Conservation (phyloP, 2,888 invertebrate species). For the Petrolisthes manimaculis region DNA sequence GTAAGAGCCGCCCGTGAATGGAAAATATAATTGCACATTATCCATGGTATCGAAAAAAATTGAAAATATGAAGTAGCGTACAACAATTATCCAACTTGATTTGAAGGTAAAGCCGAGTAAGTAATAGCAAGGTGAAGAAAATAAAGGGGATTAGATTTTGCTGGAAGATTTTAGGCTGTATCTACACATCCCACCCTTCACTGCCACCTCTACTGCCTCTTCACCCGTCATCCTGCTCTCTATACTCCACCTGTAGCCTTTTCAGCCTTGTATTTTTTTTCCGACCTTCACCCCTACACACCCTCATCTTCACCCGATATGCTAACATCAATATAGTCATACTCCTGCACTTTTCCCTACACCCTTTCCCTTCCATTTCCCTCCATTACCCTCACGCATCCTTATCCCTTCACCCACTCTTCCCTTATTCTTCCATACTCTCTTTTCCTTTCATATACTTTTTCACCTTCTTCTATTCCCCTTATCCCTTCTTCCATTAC, state of each 20-base stretch:
- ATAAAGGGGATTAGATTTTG: not conserved
- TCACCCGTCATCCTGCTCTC: not conserved
- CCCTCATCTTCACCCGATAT: not conserved
- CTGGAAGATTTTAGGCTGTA: too few species aligned
- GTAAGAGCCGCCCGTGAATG: constrained; percentile 10
- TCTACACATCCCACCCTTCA: not conserved
- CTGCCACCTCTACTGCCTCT: not conserved
- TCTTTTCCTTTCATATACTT: not conserved
- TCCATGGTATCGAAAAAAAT: constrained; percentile 11
- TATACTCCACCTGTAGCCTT: not conserved
- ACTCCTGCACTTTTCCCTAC: not conserved
- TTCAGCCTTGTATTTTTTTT: not conserved
- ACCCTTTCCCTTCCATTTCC: not conserved
- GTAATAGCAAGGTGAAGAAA: not conserved
- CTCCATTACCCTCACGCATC: not conserved
- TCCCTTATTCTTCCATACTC: not conserved
- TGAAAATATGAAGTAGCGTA: not conserved
- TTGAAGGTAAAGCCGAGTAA: not conserved
- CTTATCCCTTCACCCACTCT: not conserved
- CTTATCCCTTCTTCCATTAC: not conserved
- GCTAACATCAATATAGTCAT: too few species aligned
- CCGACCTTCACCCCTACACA: not conserved
- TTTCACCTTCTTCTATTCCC: not conserved
- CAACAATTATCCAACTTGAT: constrained; percentile 9
- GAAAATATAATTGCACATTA: constrained; percentile 27